phyloP scores from a whole-genome alignment of 2,797 vertebrate species.

The Uromys caudimaculatus region DNA sequence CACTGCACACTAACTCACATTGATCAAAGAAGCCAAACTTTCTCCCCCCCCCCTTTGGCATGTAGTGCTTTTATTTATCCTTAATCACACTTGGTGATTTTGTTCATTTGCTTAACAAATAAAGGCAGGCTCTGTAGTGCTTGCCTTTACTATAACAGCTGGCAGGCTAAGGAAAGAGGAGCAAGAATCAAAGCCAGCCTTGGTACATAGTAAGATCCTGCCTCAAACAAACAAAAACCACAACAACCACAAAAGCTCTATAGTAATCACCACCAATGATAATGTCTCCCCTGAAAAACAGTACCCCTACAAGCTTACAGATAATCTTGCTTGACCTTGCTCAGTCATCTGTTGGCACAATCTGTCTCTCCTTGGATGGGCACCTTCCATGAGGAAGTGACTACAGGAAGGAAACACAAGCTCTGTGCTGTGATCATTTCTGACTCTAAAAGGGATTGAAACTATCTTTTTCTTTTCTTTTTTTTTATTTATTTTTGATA shows the following conservation, averaged over 20 bases:
- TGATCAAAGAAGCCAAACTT: neutral
- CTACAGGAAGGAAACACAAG: neutral
- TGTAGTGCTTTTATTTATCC: slow-evolving; percentile 49
- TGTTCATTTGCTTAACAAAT: slow-evolving; percentile 11
- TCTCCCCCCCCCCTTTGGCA: slow-evolving; percentile 47
- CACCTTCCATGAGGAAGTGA: neutral
- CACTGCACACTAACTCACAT: neutral
- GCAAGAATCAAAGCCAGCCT: neutral
- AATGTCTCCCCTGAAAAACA: neutral
- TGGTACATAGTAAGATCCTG: neutral
- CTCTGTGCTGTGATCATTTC: neutral
- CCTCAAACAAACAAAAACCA: neutral
- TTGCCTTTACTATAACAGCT: neutral
- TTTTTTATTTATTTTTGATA: too few species aligned
- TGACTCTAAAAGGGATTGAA: neutral
- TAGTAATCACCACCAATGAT: neutral
- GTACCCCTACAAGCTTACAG: neutral
- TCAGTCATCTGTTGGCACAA: neutral
- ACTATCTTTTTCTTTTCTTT: neutral
- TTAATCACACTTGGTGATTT: slow-evolving; percentile 22
- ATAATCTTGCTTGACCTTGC: neutral
- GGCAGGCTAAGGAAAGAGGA: neutral
- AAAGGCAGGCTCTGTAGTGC: neutral
- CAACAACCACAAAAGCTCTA: neutral
- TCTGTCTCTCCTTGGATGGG: neutral